Conservation (phyloP, 2,888 invertebrate species). For the Boloria selene region DNA sequence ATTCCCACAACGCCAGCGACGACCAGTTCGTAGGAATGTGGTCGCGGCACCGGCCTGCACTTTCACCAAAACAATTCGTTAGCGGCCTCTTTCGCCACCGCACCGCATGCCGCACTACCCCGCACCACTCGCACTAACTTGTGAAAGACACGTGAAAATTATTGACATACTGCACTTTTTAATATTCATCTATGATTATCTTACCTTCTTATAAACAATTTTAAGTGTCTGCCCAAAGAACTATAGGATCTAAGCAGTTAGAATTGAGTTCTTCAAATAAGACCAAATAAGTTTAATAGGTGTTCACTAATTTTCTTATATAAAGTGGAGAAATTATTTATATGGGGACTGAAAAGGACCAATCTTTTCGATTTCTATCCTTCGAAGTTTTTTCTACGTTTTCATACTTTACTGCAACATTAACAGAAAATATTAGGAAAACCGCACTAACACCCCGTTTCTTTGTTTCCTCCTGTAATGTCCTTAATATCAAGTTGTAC, state of each 20-base stretch:
- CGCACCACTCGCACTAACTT: constrained; percentile 52
- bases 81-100: constrained; percentile 80
- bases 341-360: background rate
- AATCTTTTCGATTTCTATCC: background rate
- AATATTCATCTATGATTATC: constrained; percentile 1
- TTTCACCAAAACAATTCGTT: constrained; percentile 83
- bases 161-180: constrained; percentile 13
- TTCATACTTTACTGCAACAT: background rate
- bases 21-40: constrained; percentile 82
- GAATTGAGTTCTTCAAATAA: background rate
- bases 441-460: no score
- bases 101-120: constrained; percentile 66
- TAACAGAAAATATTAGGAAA: no score
- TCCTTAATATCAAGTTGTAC: no score
- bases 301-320: background rate
- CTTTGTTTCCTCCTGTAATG: no score
- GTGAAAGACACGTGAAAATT: constrained; percentile 70
- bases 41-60: constrained; percentile 80
- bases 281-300: no score
- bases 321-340: background rate
- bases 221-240: background rate
- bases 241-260: background rate
- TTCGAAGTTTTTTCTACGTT: background rate
- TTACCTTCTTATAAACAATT: background rate
- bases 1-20: constrained; percentile 82